A percentile compares a stretch with the other conserved stretches of the same genome.
These are phyloP conservation scores for Microcebus jonahi DNA, from an alignment of 2,113 vertebrate species.

Conservation along the genomic window DNA sequence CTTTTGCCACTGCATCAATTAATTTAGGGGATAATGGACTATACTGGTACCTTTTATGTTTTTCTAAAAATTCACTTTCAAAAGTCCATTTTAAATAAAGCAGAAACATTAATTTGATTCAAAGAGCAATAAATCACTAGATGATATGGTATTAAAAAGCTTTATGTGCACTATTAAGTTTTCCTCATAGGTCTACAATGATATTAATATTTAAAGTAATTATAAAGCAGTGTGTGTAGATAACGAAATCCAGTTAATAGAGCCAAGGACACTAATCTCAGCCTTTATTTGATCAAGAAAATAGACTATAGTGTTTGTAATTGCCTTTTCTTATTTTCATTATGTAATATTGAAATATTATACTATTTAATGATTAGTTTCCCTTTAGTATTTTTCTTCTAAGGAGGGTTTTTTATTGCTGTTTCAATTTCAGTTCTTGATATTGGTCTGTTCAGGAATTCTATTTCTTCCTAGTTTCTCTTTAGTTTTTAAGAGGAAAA, in stretches of 20 bases:
- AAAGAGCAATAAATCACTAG: too few species aligned
- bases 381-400: neutral
- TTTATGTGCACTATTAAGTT: too few species aligned
- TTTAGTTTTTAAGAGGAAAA: neutral
- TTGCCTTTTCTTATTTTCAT: slow-evolving; percentile 1
- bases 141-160: too few species aligned
- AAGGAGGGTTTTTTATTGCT: too few species aligned
- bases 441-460: too few species aligned
- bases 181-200: too few species aligned
- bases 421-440: too few species aligned
- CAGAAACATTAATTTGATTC: too few species aligned
- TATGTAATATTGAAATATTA: neutral
- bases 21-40: neutral
- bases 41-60: neutral
- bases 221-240: neutral
- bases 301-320: neutral
- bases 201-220: too few species aligned
- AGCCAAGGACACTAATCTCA: neutral
- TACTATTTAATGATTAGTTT: neutral
- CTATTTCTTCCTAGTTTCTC: neutral
- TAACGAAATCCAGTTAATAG: neutral
- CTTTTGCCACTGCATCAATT: neutral
- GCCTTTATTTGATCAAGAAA: neutral
- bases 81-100: slow-evolving; percentile 34
- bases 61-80: neutral